Percentiles rank a stretch among this genome's conserved stretches.
Evolutionary conservation across 1,140 invertebrate genomes (phyloP).

Genomic region (Zophobas morio): DNA sequence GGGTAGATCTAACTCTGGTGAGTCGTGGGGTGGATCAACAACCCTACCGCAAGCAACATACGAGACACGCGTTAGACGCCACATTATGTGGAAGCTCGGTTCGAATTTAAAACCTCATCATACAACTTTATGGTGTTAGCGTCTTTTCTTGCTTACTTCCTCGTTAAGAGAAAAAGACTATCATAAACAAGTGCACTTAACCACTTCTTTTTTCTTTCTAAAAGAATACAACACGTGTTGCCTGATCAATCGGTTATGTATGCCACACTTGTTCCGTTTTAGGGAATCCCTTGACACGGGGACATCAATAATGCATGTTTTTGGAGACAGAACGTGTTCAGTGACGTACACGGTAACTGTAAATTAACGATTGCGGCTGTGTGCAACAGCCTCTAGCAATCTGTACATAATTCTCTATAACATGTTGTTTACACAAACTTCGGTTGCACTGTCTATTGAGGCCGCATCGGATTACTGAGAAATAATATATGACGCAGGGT

Average conservation of each 20-base stretch:
- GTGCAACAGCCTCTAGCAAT: no score
- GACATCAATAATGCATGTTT: conserved; percentile 51
- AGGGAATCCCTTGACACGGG: conserved; percentile 16
- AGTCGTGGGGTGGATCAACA: conserved; percentile 51
- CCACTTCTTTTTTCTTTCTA: no score
- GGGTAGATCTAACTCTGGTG: conserved; percentile 40
- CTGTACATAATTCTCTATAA: background rate
- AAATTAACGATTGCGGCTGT: conserved; percentile 4
- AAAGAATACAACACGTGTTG: background rate
- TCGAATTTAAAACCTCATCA: conserved; percentile 50
- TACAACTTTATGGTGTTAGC: conserved; percentile 47
- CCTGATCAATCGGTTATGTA: conserved; percentile 27
- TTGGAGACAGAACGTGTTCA: no score
- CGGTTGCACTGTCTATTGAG: background rate
- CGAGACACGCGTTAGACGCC: conserved; percentile 47
- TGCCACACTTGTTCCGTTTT: conserved; percentile 49
- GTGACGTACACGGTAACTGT: no score
- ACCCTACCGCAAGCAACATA: conserved; percentile 51
- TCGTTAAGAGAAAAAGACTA: conserved; percentile 5
- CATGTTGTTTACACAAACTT: conserved; percentile 1
- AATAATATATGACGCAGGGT: background rate
- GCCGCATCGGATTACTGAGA: background rate
- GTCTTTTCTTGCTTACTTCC: conserved; percentile 29
- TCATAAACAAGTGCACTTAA: no score
- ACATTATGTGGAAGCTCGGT: conserved; percentile 45